phyloP scores from a whole-genome alignment of 2,888 invertebrate genomes.

The Drosophila monieri region DNA sequence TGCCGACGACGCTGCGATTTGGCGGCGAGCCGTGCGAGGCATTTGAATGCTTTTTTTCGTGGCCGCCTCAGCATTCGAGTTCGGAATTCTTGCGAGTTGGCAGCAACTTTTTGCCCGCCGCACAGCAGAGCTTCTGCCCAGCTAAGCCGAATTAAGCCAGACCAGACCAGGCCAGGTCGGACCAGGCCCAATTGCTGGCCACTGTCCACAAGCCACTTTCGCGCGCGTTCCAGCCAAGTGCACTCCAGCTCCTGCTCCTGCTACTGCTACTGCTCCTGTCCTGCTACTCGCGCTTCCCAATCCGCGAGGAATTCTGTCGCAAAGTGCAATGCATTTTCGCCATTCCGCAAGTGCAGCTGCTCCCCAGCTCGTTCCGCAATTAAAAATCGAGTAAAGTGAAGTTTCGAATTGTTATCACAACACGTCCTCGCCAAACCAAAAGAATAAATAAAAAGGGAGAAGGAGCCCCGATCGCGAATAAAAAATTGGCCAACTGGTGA shows the following conservation, averaged over 20 bases:
- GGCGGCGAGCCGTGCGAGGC: conserved; percentile 75
- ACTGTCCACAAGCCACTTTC: conserved; percentile 50
- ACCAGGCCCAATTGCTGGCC: conserved; percentile 31
- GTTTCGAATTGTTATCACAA: conserved; percentile 43
- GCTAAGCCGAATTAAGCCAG: conserved; percentile 33
- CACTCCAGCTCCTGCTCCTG: conserved; percentile 33
- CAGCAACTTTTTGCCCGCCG: conserved; percentile 81
- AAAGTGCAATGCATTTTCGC: conserved; percentile 75
- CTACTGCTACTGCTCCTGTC: conserved; percentile 4
- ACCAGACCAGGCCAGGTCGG: conserved; percentile 22
- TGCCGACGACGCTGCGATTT: conserved; percentile 69
- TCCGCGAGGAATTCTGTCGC: conserved; percentile 70
- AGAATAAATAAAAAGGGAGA: conserved; percentile 8
- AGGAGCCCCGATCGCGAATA: neutral
- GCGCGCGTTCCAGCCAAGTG: conserved; percentile 61
- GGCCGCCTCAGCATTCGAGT: conserved; percentile 83
- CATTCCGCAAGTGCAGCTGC: conserved; percentile 73
- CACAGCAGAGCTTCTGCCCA: conserved; percentile 30
- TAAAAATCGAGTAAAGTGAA: conserved; percentile 51
- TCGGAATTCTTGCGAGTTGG: conserved; percentile 84
- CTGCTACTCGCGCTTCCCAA: conserved; percentile 15
- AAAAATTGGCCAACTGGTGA: conserved; percentile 30
- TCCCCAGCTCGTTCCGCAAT: conserved; percentile 59
- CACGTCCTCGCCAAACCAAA: conserved; percentile 3
- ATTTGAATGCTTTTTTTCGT: conserved; percentile 83